Evolutionary conservation across 30 jellyfish, hydroid and myxozoan genomes (phyloP).

Genomic region (Hydractinia echinata): DNA sequence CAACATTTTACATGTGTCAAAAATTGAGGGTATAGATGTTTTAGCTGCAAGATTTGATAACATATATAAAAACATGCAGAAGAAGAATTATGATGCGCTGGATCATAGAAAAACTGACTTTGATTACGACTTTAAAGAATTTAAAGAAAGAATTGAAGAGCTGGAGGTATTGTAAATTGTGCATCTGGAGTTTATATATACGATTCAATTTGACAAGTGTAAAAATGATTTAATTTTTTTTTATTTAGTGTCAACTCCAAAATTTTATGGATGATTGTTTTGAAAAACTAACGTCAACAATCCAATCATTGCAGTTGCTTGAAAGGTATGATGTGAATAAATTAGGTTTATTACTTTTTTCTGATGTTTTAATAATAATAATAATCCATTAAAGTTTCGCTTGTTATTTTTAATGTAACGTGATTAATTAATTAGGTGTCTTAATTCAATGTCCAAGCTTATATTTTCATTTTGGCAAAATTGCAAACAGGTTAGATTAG

Average conservation of each 20-base stretch:
- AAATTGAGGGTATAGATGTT: constrained; percentile 87
- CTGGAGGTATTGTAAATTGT: constrained; percentile 56
- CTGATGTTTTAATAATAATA: too few species aligned
- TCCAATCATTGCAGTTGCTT: constrained; percentile 72
- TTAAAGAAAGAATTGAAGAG: constrained; percentile 64
- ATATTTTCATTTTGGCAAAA: too few species aligned
- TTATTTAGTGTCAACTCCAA: constrained; percentile 61
- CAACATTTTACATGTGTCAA: constrained; percentile 64
- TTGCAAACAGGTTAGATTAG: too few species aligned
- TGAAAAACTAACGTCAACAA: constrained; percentile 56
- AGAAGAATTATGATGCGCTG: constrained; percentile 80
- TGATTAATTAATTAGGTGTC: too few species aligned
- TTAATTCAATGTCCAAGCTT: too few species aligned
- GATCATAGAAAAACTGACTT: constrained; percentile 87
- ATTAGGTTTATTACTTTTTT: not conserved
- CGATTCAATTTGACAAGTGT: too few species aligned
- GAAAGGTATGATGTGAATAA: constrained; percentile 48
- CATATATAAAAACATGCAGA: constrained; percentile 75
- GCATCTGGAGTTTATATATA: not conserved
- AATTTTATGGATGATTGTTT: constrained; percentile 61
- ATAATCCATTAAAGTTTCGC: too few species aligned
- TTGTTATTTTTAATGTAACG: too few species aligned
- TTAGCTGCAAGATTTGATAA: constrained; percentile 64
- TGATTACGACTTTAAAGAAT: constrained; percentile 86
- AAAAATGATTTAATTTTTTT: not conserved